Evolutionary conservation across 2,113 vertebrate genomes (phyloP), one percentile per base, ranked within the genome.

Genomic region (Pitta sordida): DNA sequence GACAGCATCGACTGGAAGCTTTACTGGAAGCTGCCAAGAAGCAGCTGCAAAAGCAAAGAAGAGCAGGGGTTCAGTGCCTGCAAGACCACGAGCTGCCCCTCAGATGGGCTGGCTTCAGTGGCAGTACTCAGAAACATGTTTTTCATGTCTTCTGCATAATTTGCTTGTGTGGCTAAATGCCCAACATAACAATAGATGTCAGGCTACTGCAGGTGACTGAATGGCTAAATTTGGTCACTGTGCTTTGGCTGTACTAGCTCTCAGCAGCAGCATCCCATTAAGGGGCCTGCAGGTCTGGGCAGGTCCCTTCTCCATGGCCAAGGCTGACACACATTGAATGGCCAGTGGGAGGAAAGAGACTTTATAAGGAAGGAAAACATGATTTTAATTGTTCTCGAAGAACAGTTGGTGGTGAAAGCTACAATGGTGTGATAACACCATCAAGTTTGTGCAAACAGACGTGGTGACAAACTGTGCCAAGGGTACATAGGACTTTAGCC

Each of bases 311-410:
- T 67, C 52, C 13, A 4, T 8, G 7, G 60, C 41, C 64, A 68
- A 63, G 34, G 24, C 44, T 48, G 24, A 37, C 37, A 39, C 17
- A 18, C 34, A 62, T 5, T 1, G 2, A 17, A 22, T 15, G 37
- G 52, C 29, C 32, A 53, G 37, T 8, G 43, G 39, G 22, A 75
- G 32, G 52, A 79, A 52, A 53, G 26, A 56, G 71, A 83, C 29
- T 69, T 69, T 37, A 43, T 82, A 56, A 79, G 62, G 58, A 80
- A 86, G 84, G 48, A 93, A 91, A 88, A 59, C 24, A 41, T 11
- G 0, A 63, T 65, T 91, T 89, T 86, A 58, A 68, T 71, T 88
- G 84, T 67, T 71, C 67, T n/a, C 32, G 46, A 91, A 36, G 62
- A 82, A 63, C 16, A 76, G 58, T 10, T 58, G n/a, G 60, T 27